Conservation (phyloP, 2,113 vertebrate species). For the Prunella fulvescens region DNA sequence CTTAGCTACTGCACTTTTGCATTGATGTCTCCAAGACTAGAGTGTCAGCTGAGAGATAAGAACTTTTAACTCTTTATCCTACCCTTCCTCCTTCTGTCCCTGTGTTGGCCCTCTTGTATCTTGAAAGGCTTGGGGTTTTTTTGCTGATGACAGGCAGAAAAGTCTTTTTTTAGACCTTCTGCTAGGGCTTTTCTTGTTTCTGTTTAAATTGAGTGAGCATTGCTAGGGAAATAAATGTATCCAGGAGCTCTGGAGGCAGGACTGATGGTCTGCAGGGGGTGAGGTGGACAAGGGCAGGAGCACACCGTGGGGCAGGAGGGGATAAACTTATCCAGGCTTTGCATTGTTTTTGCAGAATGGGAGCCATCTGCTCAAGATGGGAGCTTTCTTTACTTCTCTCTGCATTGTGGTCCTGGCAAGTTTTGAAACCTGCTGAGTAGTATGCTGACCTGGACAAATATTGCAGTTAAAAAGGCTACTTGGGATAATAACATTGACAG, state of each 20-base stretch:
- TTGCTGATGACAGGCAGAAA: neutral
- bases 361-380: neutral
- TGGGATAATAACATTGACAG: neutral
- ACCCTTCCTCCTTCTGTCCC: neutral
- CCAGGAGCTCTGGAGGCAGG: neutral
- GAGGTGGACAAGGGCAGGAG: accelerated
- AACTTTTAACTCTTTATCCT: neutral
- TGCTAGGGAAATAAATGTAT: neutral
- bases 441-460: slow-evolving; percentile 7
- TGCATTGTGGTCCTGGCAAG: neutral
- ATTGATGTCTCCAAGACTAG: neutral
- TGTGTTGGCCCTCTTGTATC: accelerated
- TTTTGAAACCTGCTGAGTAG: slow-evolving; percentile 1
- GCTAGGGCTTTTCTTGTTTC: neutral
- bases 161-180: neutral
- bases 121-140: neutral
- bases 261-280: neutral
- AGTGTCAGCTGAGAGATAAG: neutral
- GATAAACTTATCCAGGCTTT: neutral
- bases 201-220: neutral
- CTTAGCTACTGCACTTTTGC: neutral
- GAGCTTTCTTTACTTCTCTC: neutral
- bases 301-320: accelerated
- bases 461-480: neutral
- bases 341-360: neutral